A percentile compares a stretch with the other conserved stretches of the same genome.
Evolutionary conservation across 2,888 invertebrate species (phyloP).

Genomic region (Syrphus vitripennis): DNA sequence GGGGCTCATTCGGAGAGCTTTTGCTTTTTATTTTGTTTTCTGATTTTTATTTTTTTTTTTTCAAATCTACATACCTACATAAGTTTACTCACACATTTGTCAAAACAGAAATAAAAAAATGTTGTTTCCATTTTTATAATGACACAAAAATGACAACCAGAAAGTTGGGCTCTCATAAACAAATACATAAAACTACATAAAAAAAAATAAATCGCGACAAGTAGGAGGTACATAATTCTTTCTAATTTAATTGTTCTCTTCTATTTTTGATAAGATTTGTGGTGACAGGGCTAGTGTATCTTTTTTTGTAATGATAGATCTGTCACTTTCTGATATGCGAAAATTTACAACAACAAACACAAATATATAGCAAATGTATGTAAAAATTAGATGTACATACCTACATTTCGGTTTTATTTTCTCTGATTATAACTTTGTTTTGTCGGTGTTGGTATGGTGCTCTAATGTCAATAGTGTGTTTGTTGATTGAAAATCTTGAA

Average conservation of each 20-base stretch:
- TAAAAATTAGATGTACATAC: conserved; percentile 1
- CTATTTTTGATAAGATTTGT: conserved; percentile 1
- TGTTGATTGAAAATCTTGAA: conserved; percentile 20
- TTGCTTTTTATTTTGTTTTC: background rate
- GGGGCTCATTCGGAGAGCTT: background rate
- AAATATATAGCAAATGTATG: background rate
- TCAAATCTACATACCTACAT: background rate
- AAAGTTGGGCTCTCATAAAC: conserved; percentile 43
- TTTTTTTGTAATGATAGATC: conserved; percentile 22
- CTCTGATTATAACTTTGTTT: background rate
- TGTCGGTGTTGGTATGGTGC: background rate
- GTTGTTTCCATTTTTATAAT: conserved; percentile 42
- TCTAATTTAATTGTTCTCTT: conserved; percentile 48
- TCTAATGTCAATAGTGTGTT: conserved; percentile 25
- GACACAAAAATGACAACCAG: conserved; percentile 55
- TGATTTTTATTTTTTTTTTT: background rate
- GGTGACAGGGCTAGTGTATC: background rate
- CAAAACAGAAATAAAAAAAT: conserved; percentile 24
- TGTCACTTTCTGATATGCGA: conserved; percentile 52
- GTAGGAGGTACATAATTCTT: background rate
- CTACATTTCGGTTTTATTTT: conserved; percentile 8
- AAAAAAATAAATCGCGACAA: conserved; percentile 12
- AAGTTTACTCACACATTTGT: background rate
- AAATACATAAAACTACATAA: conserved; percentile 17
- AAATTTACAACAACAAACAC: conserved; percentile 36